A percentile compares a stretch with the other conserved stretches of the same genome.
These are phyloP conservation scores for Herminia tarsipennalis DNA, from an alignment of 2,888 invertebrate species.

Conservation along the genomic window DNA sequence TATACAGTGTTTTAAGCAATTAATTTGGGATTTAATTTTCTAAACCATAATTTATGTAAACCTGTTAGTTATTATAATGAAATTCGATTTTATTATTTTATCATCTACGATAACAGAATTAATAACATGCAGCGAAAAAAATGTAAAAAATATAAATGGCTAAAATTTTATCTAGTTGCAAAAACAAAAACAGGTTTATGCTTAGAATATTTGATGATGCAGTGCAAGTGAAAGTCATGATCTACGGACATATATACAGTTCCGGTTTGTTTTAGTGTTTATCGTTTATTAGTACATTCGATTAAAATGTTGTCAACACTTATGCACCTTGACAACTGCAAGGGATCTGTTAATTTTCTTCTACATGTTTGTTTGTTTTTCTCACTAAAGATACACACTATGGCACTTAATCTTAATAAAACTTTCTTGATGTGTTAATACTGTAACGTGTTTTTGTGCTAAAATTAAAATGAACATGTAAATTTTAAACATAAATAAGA, in stretches of 20 bases:
- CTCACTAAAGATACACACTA: too few species aligned
- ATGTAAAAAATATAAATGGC: slow-evolving; percentile 44
- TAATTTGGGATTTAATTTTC: slow-evolving; percentile 45
- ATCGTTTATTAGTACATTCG: slow-evolving; percentile 61
- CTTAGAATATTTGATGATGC: slow-evolving; percentile 77
- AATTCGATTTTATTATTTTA: slow-evolving; percentile 55
- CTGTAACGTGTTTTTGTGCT: too few species aligned
- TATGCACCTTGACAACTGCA: neutral
- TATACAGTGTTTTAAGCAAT: slow-evolving; percentile 40
- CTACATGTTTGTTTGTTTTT: too few species aligned
- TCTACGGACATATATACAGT: slow-evolving; percentile 74
- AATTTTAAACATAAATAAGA: too few species aligned
- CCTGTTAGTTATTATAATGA: slow-evolving; percentile 55
- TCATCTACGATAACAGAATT: slow-evolving; percentile 57
- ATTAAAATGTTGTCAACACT: slow-evolving; percentile 15
- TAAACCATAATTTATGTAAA: slow-evolving; percentile 54
- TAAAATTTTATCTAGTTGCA: slow-evolving; percentile 60
- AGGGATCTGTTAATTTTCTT: neutral
- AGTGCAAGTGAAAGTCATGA: slow-evolving; percentile 83
- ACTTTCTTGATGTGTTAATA: too few species aligned
- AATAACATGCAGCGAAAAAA: slow-evolving; percentile 52
- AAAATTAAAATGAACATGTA: too few species aligned
- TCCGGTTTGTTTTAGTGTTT: slow-evolving; percentile 74
- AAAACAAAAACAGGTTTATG: slow-evolving; percentile 74
- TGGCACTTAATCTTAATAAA: too few species aligned